Conservation (phyloP, 2,797 vertebrate species). For the Cryptoblepharus egeriae region DNA sequence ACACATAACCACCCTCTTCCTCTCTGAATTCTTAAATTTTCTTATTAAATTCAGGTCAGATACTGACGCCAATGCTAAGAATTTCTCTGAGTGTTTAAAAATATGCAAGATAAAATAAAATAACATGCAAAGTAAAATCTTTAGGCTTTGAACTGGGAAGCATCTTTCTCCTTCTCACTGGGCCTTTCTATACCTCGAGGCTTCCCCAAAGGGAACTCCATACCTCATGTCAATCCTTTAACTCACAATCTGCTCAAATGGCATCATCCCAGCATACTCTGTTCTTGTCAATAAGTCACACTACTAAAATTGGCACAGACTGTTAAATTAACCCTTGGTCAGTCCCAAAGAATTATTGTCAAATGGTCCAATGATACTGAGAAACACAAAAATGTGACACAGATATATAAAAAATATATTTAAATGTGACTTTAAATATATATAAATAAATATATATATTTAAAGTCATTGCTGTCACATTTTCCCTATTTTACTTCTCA, state of each 20-base stretch:
- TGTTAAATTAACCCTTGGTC: background rate
- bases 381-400: background rate
- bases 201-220: background rate
- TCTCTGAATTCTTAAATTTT: background rate
- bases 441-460: too few relatives aligned
- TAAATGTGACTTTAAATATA: too few relatives aligned
- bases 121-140: background rate
- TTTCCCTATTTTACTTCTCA: conserved; percentile 38
- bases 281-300: background rate
- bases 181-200: background rate
- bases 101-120: background rate
- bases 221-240: background rate
- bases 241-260: background rate
- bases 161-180: background rate
- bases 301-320: background rate
- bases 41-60: background rate
- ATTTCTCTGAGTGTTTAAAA: background rate
- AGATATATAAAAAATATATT: too few relatives aligned
- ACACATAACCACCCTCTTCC: too few relatives aligned
- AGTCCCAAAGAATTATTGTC: background rate
- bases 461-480: background rate
- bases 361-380: background rate
- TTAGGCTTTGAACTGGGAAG: background rate
- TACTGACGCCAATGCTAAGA: background rate
- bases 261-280: background rate